Base-by-base conservation (phyloP, 2,888 invertebrate genomes). In the Tetragonula carbonaria region DNA sequence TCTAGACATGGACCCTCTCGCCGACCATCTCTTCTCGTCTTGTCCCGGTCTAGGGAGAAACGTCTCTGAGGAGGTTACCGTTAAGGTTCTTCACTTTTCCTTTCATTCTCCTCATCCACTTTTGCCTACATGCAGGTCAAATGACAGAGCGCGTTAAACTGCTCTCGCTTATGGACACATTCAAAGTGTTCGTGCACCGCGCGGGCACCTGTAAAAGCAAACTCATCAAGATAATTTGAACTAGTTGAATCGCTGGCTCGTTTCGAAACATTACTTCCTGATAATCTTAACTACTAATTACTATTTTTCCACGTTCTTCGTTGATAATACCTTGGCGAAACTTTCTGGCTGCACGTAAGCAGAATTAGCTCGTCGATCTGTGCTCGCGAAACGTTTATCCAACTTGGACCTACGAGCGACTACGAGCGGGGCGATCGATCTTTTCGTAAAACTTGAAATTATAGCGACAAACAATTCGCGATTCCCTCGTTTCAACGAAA, bases 21-120 rank as follows among this genome's bases (percentile, higher is more conserved):
- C 89, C 83, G 89, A 87, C 28, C 28, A 28, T 87, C 86, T 86
- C 84, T 85, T 75, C 68, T 80, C 86, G 84, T 80, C 80, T 84
- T 81, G 73, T 77, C 84, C 82, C 74, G 70, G 79, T 85, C 88
- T 80, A 75, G 45, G 75, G 80, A 45, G 80, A 76, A 86, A 86
- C 80, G 84, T 86, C 90, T 82, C 86, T 78, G 86, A 90, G 85
- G 86, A 90, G 87, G 89, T 90, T 90, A 91, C 89, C 90, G 87
- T 87, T 86, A 76, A 86, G 84, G 84, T 89, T 90, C 92, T 90
- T 91, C 90, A 90, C 88, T 86, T 87, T 86, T 79, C 81, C 82
- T 87, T 90, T 82, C 78, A 74, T 82, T 84, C 67, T 62, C 67
- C 66, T 82, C 74, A 74, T 85, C 80, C 78, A 70, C 72, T 76